phyloP scores from a whole-genome alignment of 23 tunicate species.

The Styela clava region DNA sequence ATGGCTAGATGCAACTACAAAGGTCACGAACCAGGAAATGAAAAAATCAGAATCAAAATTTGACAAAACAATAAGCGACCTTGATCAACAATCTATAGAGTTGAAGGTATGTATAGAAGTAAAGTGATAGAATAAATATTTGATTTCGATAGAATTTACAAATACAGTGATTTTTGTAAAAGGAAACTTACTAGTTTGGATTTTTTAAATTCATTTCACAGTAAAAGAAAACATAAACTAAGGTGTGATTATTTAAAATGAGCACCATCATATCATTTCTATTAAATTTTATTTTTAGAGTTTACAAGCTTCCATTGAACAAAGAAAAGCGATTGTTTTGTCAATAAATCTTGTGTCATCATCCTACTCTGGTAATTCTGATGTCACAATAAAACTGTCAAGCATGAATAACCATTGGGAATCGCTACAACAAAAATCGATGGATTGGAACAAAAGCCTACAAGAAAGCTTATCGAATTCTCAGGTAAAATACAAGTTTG shows the following conservation, averaged over 20 bases:
- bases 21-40: constrained; percentile 1
- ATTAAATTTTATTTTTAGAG: constrained; percentile 21
- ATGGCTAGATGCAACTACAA: constrained; percentile 44
- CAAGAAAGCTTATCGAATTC: constrained; percentile 30
- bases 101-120: constrained; percentile 35
- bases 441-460: constrained; percentile 29
- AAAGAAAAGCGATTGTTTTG: constrained; percentile 39
- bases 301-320: constrained; percentile 46
- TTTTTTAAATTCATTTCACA: too few relatives aligned
- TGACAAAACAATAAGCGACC: constrained; percentile 23
- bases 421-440: constrained; percentile 6
- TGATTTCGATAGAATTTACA: background rate
- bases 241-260: too few relatives aligned
- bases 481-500: constrained; percentile 35
- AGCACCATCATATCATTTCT: too few relatives aligned
- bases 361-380: background rate
- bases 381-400: constrained; percentile 21
- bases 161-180: too few relatives aligned
- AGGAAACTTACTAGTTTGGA: too few relatives aligned
- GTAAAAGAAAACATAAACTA: too few relatives aligned
- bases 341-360: constrained; percentile 61
- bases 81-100: constrained; percentile 26
- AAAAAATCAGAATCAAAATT: constrained; percentile 16
- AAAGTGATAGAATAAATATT: too few relatives aligned
- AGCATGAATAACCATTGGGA: constrained; percentile 50